Evolutionary conservation across 2,113 vertebrate genomes (phyloP).

Genomic region (Coregonus clupeaformis): DNA sequence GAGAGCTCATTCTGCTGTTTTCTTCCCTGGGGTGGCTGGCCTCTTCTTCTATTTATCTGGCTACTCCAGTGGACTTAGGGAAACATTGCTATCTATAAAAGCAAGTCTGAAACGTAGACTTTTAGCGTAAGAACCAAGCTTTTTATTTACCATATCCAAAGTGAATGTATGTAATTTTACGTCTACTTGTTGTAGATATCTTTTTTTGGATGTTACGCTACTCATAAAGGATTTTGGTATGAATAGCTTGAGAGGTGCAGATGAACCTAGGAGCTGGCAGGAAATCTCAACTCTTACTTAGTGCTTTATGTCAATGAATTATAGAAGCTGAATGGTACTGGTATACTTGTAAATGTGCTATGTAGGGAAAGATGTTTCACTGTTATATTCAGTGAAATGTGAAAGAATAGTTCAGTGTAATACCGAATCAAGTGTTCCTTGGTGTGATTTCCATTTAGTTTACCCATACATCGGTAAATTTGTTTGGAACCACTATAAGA

Average conservation of each 20-base stretch:
- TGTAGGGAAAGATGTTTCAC: background rate
- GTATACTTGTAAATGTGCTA: background rate
- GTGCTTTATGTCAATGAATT: background rate
- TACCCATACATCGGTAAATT: background rate
- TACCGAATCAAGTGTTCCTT: background rate
- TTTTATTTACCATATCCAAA: no score
- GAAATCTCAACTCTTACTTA: background rate
- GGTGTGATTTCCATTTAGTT: background rate
- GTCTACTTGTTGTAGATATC: no score
- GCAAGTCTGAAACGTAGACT: constrained; percentile 20
- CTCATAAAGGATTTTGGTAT: background rate
- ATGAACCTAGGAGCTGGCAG: background rate
- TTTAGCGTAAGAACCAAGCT: no score
- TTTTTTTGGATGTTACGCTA: no score
- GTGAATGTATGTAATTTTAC: no score
- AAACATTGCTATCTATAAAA: background rate
- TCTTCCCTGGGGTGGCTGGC: no score
- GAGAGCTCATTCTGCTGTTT: no score
- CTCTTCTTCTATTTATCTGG: background rate
- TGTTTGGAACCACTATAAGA: background rate
- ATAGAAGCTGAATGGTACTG: no score
- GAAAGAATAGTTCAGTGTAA: background rate
- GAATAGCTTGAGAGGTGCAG: background rate
- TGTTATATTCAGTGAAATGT: background rate
- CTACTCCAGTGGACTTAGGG: background rate